Conservation (phyloP, 1,140 invertebrate genomes). For the Meloidogyne chitwoodi region DNA sequence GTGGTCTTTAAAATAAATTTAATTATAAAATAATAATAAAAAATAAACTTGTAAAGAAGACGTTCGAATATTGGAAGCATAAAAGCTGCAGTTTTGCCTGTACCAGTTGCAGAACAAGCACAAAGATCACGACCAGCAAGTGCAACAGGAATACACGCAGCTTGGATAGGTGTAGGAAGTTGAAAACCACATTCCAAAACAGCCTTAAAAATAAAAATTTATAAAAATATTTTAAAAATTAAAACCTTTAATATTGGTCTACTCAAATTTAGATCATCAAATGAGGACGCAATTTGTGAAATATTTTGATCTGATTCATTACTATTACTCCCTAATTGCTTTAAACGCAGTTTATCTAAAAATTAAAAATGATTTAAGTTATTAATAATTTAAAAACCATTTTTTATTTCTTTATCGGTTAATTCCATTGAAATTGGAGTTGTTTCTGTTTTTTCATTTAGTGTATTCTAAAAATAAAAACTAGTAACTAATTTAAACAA, state of each 20-base stretch:
- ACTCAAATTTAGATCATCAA: constrained; percentile 55
- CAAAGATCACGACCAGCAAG: constrained; percentile 83
- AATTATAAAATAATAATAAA: neutral
- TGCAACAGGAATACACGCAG: constrained; percentile 86
- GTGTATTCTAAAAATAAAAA: too few relatives aligned
- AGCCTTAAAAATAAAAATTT: constrained; percentile 65
- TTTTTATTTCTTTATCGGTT: neutral
- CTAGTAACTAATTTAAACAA: too few relatives aligned
- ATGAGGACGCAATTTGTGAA: constrained; percentile 14
- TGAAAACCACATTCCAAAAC: constrained; percentile 79
- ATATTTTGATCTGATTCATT: neutral
- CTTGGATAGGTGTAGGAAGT: constrained; percentile 92
- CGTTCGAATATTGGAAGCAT: constrained; percentile 94
- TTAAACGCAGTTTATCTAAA: neutral
- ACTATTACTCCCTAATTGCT: neutral
- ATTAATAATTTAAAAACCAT: neutral
- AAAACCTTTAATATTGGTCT: constrained; percentile 56
- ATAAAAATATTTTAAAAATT: neutral
- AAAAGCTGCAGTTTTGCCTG: constrained; percentile 93
- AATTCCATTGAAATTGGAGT: neutral
- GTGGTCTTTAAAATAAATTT: constrained; percentile 46
- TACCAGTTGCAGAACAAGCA: constrained; percentile 93
- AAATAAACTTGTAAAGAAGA: constrained; percentile 71
- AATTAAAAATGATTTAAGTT: neutral
- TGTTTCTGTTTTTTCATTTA: neutral